Evolutionary conservation across 2,888 invertebrate genomes (phyloP), one percentile per base, ranked within the genome.

Genomic region (Prosapia bicincta): DNA sequence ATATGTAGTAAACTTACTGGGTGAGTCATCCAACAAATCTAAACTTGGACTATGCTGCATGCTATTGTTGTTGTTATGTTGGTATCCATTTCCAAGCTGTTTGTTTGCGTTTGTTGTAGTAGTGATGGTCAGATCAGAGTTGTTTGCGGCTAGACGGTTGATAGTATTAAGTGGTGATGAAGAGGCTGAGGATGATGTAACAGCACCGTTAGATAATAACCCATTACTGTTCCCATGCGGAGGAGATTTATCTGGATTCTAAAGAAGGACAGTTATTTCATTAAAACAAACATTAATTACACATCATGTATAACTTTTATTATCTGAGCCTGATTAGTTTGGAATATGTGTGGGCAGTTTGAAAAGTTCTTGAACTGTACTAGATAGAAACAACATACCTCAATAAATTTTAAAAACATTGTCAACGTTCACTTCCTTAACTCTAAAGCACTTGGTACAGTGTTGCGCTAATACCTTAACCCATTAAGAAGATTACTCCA

Each of bases 41-140:
- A 90, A 91, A 79, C 73, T 73, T 9, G 79, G 79, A 20, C 79
- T 79, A 25, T 78, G 79, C 71, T 78, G 77, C 72, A 74, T 68
- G 54, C 72, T 78, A 74, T 66, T 80, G 77, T 43, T 76, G 68
- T 28, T 78, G 76, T 69, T 78, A 76, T 38, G 77, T 76, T 54
- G 76, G 70, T 28, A 73, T 69, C 66, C 66, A 68, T 28, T 75
- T 69, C 66, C 26, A 23, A 26, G 74, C 0, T 66, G 32, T 23
- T 70, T 70, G 10, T 71, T 71, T 28, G 79, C 74, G 66, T 84
- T 83, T 80, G 83, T 84, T 69, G 93, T 92, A 81, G 94, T 93
- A 78, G 93, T 93, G 83, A 94, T 93, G 76, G 93, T 93, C 80
- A 94, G 89, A 86, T 95, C 94, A 32, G 93, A 93, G 83, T 94